These are phyloP conservation scores for Drosophila elegans DNA, from an alignment of 1,140 invertebrate species.

Conservation along the genomic window DNA sequence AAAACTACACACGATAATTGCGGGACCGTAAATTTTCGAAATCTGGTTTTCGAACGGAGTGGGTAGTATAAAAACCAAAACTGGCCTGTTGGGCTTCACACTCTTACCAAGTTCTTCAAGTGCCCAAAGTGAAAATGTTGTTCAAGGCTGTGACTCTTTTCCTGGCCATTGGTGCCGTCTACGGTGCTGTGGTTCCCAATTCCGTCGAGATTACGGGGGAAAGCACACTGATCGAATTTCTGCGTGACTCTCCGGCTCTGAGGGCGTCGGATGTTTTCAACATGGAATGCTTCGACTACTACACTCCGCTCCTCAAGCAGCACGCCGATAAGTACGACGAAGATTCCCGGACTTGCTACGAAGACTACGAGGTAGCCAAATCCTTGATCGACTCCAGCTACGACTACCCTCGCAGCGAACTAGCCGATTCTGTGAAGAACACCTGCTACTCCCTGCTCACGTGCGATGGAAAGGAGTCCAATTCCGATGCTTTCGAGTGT, in stretches of 20 bases:
- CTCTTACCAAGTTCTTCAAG: neutral
- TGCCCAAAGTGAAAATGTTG: slow-evolving; percentile 15
- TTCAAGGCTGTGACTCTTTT: slow-evolving; percentile 11
- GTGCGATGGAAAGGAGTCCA: neutral
- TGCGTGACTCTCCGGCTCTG: slow-evolving; percentile 10
- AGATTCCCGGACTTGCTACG: neutral
- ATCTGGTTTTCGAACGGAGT: neutral
- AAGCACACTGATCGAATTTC: slow-evolving; percentile 2
- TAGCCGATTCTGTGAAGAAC: neutral
- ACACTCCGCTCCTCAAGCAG: slow-evolving; percentile 15
- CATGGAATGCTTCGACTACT: slow-evolving; percentile 20
- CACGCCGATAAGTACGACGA: slow-evolving; percentile 18
- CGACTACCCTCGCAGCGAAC: neutral
- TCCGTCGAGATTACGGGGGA: slow-evolving; percentile 2
- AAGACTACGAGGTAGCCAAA: neutral
- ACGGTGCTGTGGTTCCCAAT: neutral
- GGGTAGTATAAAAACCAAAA: slow-evolving; percentile 21
- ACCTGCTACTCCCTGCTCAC: slow-evolving; percentile 4
- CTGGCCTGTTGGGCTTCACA: neutral
- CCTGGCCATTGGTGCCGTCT: slow-evolving; percentile 10
- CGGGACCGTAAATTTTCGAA: slow-evolving; percentile 10
- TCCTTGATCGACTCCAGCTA: slow-evolving; percentile 1
- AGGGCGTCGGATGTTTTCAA: slow-evolving; percentile 12
- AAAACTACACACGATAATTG: slow-evolving; percentile 6
- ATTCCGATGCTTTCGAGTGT: neutral